Base-by-base conservation (phyloP, 2,113 vertebrate genomes). In the Agelaius tricolor region DNA sequence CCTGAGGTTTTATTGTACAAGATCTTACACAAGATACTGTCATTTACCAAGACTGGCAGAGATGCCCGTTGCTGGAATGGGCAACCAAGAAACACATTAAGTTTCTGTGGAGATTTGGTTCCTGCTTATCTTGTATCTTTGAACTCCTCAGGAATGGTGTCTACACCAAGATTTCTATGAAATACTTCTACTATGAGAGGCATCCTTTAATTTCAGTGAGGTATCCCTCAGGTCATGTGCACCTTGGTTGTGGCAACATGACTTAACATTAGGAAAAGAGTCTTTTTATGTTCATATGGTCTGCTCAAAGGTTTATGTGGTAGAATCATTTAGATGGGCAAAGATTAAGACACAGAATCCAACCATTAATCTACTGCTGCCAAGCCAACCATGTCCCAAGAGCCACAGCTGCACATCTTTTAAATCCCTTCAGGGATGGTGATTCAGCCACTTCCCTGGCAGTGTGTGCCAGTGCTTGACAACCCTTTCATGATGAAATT, bases 331-430 rank as follows among this genome's bases (percentile, higher is more conserved):
- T 47, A 49, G 27, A 19, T 52, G 83, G 47, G 31, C 78, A 71
- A 62, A 66, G 37, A 44, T 47, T 28, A 51, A 41, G 31, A 24
- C 47, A 33, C 13, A 4, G 11, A 61, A 51, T 57, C 31, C 65
- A 77, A 18, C 35, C 2, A 1, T 73, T 39, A 80, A 39, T 15
- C n/a, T 37, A 21, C 31, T 11, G 7, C 28, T 93, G 78, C 54
- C 16, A 54, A 58, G 31, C 14, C 21, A 57, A 1, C 54, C 14
- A 4, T 30, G 24, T 63, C 22, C 20, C 12, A 43, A 14, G 33
- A 7, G 3, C 39, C 39, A 24, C 3, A 4, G 31, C 39, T 87
- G 14, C 9, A 2, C 0, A 1, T 28, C 47, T 61, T 76, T 49
- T 47, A 66, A 93, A 82, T 61, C 4, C 47, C 24, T 79, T 24